These are phyloP conservation scores for Colossoma macropomum DNA, from an alignment of 2,113 vertebrate species.

Conservation along the genomic window DNA sequence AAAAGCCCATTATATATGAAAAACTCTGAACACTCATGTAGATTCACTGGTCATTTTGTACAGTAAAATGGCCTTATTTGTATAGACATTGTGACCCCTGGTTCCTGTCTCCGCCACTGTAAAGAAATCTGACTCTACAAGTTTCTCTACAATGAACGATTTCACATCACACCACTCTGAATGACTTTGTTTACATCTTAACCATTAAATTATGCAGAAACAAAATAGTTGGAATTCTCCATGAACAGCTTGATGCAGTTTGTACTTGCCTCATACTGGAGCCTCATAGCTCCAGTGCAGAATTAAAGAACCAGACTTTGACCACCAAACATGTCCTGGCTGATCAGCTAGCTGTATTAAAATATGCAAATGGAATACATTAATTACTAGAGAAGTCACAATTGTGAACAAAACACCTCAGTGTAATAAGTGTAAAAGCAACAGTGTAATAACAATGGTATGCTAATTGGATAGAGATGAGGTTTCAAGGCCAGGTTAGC, in stretches of 20 bases:
- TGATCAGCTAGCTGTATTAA: not conserved
- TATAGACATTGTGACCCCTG: no score
- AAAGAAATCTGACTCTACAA: no score
- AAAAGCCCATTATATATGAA: no score
- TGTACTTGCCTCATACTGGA: not conserved
- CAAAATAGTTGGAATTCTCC: no score
- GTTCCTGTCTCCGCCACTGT: no score
- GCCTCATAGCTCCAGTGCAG: not conserved
- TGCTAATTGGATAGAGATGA: slow-evolving; percentile 24
- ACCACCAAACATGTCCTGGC: not conserved
- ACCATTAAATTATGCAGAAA: not conserved
- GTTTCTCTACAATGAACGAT: no score
- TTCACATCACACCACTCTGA: not conserved
- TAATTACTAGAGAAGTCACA: not conserved
- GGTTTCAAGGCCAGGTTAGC: slow-evolving; percentile 8
- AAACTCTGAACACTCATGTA: no score
- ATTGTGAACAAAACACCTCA: not conserved
- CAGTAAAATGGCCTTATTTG: no score
- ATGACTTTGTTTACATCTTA: not conserved
- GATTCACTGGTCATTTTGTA: no score
- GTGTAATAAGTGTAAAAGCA: no score
- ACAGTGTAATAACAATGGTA: not conserved
- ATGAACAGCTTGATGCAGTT: no score
- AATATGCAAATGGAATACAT: not conserved
- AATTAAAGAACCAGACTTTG: not conserved